These are phyloP conservation scores for Parthenolecanium corni DNA, from an alignment of 2,888 invertebrate genomes.

Conservation along the genomic window DNA sequence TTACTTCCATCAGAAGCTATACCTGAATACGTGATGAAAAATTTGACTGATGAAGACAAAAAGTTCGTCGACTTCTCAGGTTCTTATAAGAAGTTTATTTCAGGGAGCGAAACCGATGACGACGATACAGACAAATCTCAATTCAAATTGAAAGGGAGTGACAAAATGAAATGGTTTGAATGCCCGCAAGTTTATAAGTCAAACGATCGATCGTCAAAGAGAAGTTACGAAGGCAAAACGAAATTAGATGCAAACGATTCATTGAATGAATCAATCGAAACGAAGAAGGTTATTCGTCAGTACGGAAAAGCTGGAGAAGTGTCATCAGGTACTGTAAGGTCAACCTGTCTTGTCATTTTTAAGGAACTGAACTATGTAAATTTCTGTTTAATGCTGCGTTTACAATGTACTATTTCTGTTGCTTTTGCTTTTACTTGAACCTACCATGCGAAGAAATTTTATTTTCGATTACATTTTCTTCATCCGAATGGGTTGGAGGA, in stretches of 20 bases:
- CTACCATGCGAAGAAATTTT: too few species aligned
- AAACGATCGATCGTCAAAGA: not conserved
- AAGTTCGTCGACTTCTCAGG: slow-evolving; percentile 9
- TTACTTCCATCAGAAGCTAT: not conserved
- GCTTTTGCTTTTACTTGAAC: too few species aligned
- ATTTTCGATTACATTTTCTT: not conserved
- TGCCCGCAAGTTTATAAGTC: not conserved
- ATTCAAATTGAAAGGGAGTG: slow-evolving; percentile 16
- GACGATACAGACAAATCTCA: slow-evolving; percentile 13
- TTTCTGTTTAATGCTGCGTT: not conserved
- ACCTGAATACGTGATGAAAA: slow-evolving; percentile 9
- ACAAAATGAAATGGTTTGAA: slow-evolving; percentile 24
- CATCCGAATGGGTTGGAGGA: not conserved
- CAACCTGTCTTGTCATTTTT: too few species aligned
- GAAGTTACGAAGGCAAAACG: not conserved
- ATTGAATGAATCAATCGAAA: not conserved
- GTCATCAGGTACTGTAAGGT: slow-evolving; percentile 24
- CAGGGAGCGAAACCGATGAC: slow-evolving; percentile 2
- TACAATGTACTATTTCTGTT: not conserved
- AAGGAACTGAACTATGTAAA: not conserved
- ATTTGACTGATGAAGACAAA: slow-evolving; percentile 12
- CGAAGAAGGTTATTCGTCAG: slow-evolving; percentile 9
- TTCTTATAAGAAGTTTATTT: slow-evolving; percentile 1
- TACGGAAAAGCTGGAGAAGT: slow-evolving; percentile 23
- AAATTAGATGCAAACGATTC: not conserved